Evolutionary conservation across 2,888 invertebrate species (phyloP).

Genomic region (Thysanoteuthis rhombus): DNA sequence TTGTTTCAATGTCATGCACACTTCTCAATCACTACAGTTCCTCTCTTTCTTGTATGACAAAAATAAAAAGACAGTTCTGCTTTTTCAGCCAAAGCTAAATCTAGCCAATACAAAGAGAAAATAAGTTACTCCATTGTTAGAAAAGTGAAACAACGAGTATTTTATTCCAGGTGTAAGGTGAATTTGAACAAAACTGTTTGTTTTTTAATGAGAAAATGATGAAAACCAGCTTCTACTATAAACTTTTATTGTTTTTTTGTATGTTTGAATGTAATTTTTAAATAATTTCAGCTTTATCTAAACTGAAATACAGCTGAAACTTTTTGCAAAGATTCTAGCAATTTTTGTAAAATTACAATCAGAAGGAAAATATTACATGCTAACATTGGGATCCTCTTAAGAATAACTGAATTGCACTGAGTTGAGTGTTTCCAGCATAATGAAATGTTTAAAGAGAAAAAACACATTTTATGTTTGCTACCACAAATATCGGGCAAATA

Average conservation of each 20-base stretch:
- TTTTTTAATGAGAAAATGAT: not conserved
- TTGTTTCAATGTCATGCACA: not conserved
- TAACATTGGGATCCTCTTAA: not conserved
- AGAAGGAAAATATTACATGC: not conserved
- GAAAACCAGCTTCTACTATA: constrained; percentile 12
- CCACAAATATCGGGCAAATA: not conserved
- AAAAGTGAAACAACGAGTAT: not conserved
- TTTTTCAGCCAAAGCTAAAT: not conserved
- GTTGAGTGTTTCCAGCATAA: not conserved
- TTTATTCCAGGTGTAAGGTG: not conserved
- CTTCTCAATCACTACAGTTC: not conserved
- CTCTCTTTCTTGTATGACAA: not conserved
- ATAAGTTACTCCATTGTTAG: not conserved
- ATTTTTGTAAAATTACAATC: not conserved
- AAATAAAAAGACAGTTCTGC: not conserved
- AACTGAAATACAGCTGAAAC: not conserved
- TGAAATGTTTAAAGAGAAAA: not conserved
- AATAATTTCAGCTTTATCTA: not conserved
- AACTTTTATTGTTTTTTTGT: not conserved
- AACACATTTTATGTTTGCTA: not conserved
- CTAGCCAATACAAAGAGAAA: not conserved
- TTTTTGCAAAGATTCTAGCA: not conserved
- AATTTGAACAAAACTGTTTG: not conserved
- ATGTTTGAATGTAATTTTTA: not conserved
- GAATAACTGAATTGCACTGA: not conserved